Conservation (phyloP, 2,113 vertebrate species). For the Anarhynchus alexandrinus region DNA sequence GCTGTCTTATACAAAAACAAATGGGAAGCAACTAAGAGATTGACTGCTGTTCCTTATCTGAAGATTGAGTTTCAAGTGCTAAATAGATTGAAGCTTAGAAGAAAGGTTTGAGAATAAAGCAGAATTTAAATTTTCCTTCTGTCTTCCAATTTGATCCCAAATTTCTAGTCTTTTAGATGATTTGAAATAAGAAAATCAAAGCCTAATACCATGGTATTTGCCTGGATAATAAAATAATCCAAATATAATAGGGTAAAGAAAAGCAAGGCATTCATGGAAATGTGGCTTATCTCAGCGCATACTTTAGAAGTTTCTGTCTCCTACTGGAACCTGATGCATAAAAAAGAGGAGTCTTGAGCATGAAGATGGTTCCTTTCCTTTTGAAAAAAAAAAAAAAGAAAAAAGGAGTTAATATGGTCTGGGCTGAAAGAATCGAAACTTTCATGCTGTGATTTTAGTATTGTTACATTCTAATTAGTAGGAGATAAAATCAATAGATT, state of each 20-base stretch:
- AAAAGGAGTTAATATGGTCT: not conserved
- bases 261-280: not conserved
- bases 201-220: not conserved
- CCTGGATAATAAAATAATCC: not conserved
- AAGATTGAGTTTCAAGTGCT: constrained; percentile 28
- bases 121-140: not conserved
- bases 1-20: not conserved
- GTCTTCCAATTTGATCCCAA: not conserved
- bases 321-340: not conserved
- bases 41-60: not conserved
- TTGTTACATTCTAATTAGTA: not conserved
- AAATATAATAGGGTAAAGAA: not conserved
- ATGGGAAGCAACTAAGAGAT: not conserved
- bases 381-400: not conserved
- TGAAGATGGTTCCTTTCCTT: not conserved
- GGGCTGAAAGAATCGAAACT: not conserved
- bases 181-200: constrained; percentile 6
- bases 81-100: not conserved
- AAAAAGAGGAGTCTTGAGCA: not conserved
- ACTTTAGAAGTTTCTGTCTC: not conserved
- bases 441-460: not conserved
- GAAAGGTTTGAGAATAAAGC: not conserved
- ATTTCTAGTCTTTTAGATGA: not conserved
- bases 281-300: not conserved
- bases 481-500: not conserved